phyloP scores from a whole-genome alignment of 1,140 invertebrate genomes.

The Holotrichia oblita region DNA sequence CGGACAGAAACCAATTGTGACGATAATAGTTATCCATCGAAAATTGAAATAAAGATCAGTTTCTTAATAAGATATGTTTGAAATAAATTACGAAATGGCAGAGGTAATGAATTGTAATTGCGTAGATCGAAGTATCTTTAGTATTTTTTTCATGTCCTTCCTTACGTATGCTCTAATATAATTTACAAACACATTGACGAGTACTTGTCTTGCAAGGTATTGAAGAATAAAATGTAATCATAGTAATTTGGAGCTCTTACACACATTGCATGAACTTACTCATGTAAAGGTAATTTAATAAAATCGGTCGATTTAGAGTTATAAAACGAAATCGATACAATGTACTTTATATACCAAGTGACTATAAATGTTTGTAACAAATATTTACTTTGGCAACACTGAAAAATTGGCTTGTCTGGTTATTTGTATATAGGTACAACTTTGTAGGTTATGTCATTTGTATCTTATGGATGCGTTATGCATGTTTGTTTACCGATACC shows the following conservation, averaged over 20 bases:
- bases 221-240: constrained; percentile 13
- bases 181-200: background rate
- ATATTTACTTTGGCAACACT: no score
- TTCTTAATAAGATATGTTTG: constrained; percentile 10
- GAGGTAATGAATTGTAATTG: constrained; percentile 27
- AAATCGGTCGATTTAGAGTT: no score
- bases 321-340: no score
- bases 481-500: no score
- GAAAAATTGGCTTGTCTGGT: no score
- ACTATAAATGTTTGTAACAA: no score
- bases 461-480: no score
- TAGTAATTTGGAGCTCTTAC: background rate
- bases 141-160: background rate
- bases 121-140: background rate
- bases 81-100: background rate
- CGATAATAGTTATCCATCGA: background rate
- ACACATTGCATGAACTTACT: background rate
- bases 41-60: constrained; percentile 4
- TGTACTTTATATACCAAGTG: no score
- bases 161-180: background rate
- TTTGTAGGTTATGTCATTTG: no score
- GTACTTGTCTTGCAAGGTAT: background rate
- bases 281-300: background rate
- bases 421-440: no score
- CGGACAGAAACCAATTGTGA: background rate